phyloP scores from a whole-genome alignment of 2,888 invertebrate genomes.

The Scaptomyza cyrtandrae region DNA sequence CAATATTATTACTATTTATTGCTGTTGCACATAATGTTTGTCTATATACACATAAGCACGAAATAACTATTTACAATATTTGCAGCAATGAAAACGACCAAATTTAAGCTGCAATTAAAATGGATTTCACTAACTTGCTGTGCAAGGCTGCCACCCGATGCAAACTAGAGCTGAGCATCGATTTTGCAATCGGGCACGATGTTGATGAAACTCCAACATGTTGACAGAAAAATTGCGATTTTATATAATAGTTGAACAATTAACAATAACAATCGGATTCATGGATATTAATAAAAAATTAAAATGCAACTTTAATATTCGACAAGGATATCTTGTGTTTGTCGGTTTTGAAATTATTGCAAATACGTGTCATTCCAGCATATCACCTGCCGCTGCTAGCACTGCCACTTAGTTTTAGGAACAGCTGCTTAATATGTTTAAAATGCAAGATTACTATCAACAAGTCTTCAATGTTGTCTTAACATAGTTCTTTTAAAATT shows the following conservation, averaged over 20 bases:
- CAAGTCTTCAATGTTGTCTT: too few relatives aligned
- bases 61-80: constrained; percentile 56
- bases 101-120: constrained; percentile 57
- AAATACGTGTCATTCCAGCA: constrained; percentile 18
- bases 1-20: constrained; percentile 42
- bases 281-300: background rate
- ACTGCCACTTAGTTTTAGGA: constrained; percentile 27
- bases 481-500: background rate
- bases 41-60: constrained; percentile 27
- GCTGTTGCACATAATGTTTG: constrained; percentile 37
- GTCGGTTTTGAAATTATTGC: background rate
- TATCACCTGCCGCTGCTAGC: constrained; percentile 14
- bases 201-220: background rate
- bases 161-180: constrained; percentile 38
- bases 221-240: too few relatives aligned
- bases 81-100: constrained; percentile 44
- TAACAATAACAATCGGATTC: background rate
- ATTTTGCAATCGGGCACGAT: constrained; percentile 16
- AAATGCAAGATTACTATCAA: too few relatives aligned
- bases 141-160: constrained; percentile 47
- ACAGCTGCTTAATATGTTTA: constrained; percentile 29
- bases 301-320: background rate
- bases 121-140: constrained; percentile 54
- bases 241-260: background rate
- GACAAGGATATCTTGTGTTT: background rate